phyloP scores from a whole-genome alignment of 2,113 vertebrate genomes.

The Pongo pygmaeus region DNA sequence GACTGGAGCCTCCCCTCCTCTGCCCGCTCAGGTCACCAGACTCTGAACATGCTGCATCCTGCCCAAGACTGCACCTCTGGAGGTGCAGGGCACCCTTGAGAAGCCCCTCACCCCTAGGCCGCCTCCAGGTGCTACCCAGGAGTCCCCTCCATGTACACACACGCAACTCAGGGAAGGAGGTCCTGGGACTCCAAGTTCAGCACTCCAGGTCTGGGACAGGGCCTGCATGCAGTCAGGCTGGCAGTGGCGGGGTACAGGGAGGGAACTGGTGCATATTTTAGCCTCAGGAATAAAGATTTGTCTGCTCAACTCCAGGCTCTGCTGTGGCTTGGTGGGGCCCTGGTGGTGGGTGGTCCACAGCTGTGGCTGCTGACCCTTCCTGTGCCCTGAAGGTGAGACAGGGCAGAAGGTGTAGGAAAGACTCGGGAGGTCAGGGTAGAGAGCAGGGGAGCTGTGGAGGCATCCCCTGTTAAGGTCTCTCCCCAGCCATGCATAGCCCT shows the following conservation, averaged over 20 bases:
- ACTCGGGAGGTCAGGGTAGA: background rate
- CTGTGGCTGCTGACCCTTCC: background rate
- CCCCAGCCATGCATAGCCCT: background rate
- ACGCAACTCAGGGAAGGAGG: conserved; percentile 61
- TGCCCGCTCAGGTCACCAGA: conserved; percentile 57
- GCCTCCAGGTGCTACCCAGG: background rate
- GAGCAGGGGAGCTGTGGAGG: background rate
- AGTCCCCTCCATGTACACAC: background rate
- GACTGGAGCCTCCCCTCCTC: background rate
- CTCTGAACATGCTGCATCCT: conserved; percentile 41
- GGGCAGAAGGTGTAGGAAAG: background rate
- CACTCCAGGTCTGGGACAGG: background rate
- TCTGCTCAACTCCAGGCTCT: background rate
- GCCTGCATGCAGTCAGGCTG: background rate
- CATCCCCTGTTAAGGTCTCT: background rate
- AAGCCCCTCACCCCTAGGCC: background rate
- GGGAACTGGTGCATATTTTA: background rate
- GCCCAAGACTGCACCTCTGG: background rate
- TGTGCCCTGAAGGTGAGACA: background rate
- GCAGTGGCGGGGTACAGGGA: background rate
- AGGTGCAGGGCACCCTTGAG: background rate
- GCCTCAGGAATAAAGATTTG: conserved; percentile 64
- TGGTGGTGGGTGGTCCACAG: background rate
- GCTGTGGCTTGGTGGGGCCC: background rate
- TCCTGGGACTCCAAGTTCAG: conserved; percentile 24